Evolutionary conservation across 2,888 invertebrate species (phyloP), one percentile per base, ranked within the genome.

Genomic region (Ophonus ardosiacus): DNA sequence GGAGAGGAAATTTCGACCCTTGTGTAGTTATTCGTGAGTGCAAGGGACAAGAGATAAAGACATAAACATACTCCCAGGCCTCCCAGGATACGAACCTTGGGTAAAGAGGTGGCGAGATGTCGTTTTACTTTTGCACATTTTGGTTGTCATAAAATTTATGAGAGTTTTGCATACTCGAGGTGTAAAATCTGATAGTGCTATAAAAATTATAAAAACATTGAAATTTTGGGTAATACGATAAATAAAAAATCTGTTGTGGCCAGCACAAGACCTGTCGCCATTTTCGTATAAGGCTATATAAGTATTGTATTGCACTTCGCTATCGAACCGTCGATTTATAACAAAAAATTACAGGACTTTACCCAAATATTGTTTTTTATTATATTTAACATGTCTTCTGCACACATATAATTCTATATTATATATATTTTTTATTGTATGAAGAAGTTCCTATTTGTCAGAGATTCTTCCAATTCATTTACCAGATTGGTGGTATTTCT

Each of bases 51-150:
- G 65, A 63, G 78, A 84, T 84, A 84, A 84, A 84, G 84, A 84
- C 78, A 84, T 84, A 84, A 84, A 84, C 84, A 65, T 78, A 78
- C 78, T 84, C 84, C 65, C 65, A 59, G 74, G 51, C 63, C 78
- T 84, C 84, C 65, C 65, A 59, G 74, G 51, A 51, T 43, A 43
- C 43, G 71, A 74, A 43, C 71, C 31, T 13, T 15, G 68, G 68
- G 15, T 24, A 15, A 8, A n/a, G 43, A 18, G 71, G 51, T 43
- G 68, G 38, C 68, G n/a, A 17, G 59, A 59, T 59, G 59, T 7
- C 59, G n/a, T 51, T 51, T 51, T 51, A 10, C 43, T 51, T 13
- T 51, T 51, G 43, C 43, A 6, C 43, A 51, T 51, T 51, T 51
- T 4, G 10, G 43, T 51, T 51, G 13, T 51, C 8, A 51, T 51